Evolutionary conservation across 2,797 vertebrate species (phyloP).

Genomic region (Rousettus madagascariensis): DNA sequence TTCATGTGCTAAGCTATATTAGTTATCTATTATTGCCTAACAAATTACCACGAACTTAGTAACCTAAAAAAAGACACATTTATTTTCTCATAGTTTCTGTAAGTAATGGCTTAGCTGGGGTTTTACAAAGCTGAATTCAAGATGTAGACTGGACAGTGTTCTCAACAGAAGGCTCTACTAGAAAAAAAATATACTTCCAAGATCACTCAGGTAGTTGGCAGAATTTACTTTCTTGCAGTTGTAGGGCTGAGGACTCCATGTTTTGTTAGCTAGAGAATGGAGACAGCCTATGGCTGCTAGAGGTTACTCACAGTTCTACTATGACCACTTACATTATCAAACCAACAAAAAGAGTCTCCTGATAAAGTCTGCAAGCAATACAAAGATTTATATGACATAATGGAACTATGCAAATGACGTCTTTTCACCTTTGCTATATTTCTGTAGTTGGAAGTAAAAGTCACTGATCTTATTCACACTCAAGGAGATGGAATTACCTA

Average conservation of each 20-base stretch:
- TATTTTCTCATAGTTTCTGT: background rate
- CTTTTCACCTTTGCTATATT: background rate
- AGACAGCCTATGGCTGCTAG: background rate
- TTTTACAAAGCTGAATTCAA: background rate
- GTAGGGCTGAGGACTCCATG: background rate
- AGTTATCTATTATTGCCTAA: background rate
- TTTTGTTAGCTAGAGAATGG: background rate
- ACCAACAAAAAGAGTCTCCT: background rate
- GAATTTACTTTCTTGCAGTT: background rate
- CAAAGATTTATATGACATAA: background rate
- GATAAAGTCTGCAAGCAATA: background rate
- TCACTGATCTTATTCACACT: background rate
- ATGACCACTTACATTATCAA: background rate
- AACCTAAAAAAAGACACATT: background rate
- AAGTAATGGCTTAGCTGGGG: background rate
- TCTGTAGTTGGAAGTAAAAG: background rate
- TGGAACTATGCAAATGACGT: background rate
- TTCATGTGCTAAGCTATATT: background rate
- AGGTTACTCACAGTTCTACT: background rate
- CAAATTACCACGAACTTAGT: background rate
- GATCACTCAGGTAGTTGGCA: background rate
- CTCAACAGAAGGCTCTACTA: background rate
- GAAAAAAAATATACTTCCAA: background rate
- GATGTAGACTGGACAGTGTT: background rate
- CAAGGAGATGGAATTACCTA: background rate